phyloP scores from a whole-genome alignment of 2,888 invertebrate genomes.

The Sinhomidia bicolor region DNA sequence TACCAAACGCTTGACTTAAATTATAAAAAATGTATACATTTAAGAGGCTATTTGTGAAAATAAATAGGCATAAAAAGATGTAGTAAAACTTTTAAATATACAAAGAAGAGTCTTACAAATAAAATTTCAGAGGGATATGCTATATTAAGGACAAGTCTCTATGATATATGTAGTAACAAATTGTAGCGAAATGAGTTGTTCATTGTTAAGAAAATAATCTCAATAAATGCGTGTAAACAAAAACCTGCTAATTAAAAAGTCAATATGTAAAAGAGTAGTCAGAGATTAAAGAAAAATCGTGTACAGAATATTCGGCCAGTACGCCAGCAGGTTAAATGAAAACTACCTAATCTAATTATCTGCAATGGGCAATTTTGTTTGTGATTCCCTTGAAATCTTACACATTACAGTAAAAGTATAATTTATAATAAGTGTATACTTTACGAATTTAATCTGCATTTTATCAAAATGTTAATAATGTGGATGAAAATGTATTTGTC shows the following conservation, averaged over 20 bases:
- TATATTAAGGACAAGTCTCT: not conserved
- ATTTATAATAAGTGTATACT: too few species aligned
- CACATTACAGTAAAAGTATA: too few species aligned
- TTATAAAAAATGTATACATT: not conserved
- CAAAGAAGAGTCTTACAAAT: conserved; percentile 1
- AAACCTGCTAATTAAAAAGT: conserved; percentile 15
- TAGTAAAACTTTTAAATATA: conserved; percentile 8
- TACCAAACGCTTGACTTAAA: too few species aligned
- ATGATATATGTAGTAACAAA: conserved; percentile 22
- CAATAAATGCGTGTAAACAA: conserved; percentile 26
- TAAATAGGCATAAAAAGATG: not conserved
- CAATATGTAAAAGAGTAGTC: too few species aligned
- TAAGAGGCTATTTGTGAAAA: not conserved
- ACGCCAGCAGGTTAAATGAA: too few species aligned
- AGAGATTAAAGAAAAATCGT: not conserved
- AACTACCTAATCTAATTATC: too few species aligned
- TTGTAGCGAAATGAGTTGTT: conserved; percentile 9
- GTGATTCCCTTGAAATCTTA: too few species aligned
- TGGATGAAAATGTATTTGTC: too few species aligned
- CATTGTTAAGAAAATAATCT: not conserved
- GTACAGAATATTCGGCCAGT: not conserved
- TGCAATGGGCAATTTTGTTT: too few species aligned
- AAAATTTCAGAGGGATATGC: not conserved
- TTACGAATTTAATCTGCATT: too few species aligned
- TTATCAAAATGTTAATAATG: too few species aligned